Conservation (phyloP, 2,797 vertebrate species). For the Catharus ustulatus region DNA sequence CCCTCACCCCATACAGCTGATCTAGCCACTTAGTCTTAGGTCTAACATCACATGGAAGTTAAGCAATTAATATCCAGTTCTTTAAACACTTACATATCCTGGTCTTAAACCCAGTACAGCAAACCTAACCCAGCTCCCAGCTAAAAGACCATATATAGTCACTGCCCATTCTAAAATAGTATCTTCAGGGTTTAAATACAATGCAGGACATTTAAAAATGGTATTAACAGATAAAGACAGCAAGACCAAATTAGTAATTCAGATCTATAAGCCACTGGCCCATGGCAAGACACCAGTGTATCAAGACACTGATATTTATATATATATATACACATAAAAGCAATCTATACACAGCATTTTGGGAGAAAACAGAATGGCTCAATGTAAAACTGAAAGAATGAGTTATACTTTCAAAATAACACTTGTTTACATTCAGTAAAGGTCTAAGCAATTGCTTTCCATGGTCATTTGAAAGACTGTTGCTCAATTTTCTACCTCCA, state of each 20-base stretch:
- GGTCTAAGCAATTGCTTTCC: background rate
- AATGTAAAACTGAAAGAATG: background rate
- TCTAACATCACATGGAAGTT: background rate
- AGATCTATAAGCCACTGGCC: background rate
- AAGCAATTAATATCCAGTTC: background rate
- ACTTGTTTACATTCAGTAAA: background rate
- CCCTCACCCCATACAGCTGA: background rate
- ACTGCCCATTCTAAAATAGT: background rate
- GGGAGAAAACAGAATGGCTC: background rate
- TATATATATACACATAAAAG: background rate
- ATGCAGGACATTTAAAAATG: background rate
- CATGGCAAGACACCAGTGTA: background rate
- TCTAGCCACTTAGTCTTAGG: background rate
- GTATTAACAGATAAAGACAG: background rate
- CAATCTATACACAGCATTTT: background rate
- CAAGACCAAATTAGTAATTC: background rate
- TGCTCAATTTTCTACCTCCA: constrained; percentile 13
- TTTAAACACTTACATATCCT: background rate
- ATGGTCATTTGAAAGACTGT: background rate
- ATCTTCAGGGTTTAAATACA: background rate
- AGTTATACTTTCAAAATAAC: background rate
- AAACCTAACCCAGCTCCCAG: background rate
- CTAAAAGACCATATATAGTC: background rate
- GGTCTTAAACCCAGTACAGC: background rate
- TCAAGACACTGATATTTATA: background rate